Base-by-base conservation (phyloP, 2,888 invertebrate genomes). In the Hypercompe scribonia region DNA sequence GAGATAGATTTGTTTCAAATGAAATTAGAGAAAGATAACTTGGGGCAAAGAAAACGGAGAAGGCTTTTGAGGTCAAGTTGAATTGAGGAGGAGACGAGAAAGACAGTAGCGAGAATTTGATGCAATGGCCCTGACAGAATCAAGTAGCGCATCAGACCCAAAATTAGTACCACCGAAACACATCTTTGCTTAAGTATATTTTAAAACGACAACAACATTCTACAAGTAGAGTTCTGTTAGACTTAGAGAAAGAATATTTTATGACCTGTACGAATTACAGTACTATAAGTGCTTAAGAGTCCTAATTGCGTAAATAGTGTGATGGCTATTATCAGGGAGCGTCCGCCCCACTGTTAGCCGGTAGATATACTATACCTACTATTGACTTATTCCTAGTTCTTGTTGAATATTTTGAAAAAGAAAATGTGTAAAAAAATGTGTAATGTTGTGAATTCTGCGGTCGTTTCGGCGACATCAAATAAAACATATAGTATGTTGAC, bases 311-410 rank as follows among this genome's bases (percentile, higher is more conserved):
- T 68, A 64, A 21, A 24, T 7, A 31, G 66, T 34, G 63, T 46
- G 28, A 61, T 33, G 39, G 61, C 34, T 39, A n/a, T 28, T 28
- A 7, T 91, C 87, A 88, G 92, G 84, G 81, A 87, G 91, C 91
- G 90, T 79, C 78, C 83, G 88, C 88, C 86, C 89, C 92, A 91
- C 94, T 94, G 94, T 94, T 95, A 95, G 94, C 83, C 88, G 87
- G 90, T 94, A 95, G 94, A 90, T 92, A 91, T 91, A 92, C 88
- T 89, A 91, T 91, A 92, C 88, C 89, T 91, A 90, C 88, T 93
- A 94, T 94, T 93, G 92, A 94, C 93, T 91, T 94, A 94, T 90
- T 93, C 90, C 92, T 95, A 95, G 95, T 92, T 90, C 93, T 95
- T 95, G 95, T 95, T 95, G 94, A 95, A 91, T 92, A 93, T 93